Percentiles rank a stretch among this genome's conserved stretches.
Evolutionary conservation across 2,888 invertebrate species (phyloP).

Genomic region (Salpingus planirostris): DNA sequence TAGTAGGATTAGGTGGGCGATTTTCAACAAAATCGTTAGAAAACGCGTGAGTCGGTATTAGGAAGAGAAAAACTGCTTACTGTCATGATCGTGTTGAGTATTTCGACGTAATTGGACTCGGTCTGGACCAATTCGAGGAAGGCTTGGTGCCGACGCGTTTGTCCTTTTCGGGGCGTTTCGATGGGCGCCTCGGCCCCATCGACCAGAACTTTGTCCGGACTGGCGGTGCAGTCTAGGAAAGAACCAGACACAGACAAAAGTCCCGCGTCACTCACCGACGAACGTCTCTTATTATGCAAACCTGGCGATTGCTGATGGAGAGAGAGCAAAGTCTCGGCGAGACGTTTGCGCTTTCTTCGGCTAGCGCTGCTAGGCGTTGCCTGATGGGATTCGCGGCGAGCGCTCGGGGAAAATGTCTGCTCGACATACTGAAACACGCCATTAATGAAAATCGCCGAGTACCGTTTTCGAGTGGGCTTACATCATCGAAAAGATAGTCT

Average conservation of each 20-base stretch:
- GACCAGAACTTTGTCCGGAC: constrained; percentile 56
- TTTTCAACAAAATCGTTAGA: too few species aligned
- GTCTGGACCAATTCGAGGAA: constrained; percentile 91
- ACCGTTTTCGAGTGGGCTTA: too few species aligned
- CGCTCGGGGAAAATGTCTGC: constrained; percentile 43
- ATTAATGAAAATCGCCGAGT: too few species aligned
- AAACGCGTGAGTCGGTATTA: too few species aligned
- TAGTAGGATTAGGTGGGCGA: too few species aligned
- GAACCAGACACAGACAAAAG: constrained; percentile 78
- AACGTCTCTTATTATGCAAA: constrained; percentile 62
- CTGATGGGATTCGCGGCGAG: constrained; percentile 49
- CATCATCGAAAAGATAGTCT: constrained; percentile 80
- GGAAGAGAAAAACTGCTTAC: too few species aligned
- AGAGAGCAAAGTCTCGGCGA: constrained; percentile 51
- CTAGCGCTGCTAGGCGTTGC: constrained; percentile 44
- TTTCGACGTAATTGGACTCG: constrained; percentile 94
- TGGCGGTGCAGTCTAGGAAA: constrained; percentile 79
- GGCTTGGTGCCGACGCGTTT: constrained; percentile 71
- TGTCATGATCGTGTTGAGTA: constrained; percentile 85
- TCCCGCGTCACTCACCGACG: constrained; percentile 79
- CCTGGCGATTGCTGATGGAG: constrained; percentile 49
- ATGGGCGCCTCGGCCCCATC: constrained; percentile 43
- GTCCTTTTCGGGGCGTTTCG: constrained; percentile 58
- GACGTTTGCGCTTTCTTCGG: constrained; percentile 74
- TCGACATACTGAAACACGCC: constrained; percentile 46